Evolutionary conservation across 92 coral and sea anemone genomes (phyloP).

Genomic region (Phenganax subtilis): DNA sequence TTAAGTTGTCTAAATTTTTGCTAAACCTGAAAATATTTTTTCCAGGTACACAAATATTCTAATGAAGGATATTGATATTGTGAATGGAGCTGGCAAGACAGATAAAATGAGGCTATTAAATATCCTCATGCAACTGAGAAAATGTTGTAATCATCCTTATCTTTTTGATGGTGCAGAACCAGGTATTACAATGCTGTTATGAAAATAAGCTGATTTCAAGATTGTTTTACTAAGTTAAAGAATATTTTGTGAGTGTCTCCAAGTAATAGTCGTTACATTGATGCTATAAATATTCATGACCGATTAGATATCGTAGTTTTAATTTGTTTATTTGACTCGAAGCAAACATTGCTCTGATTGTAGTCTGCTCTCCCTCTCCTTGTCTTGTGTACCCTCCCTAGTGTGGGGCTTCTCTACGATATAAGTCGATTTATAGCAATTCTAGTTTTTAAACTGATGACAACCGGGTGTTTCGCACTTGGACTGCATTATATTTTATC

Average conservation of each 20-base stretch:
- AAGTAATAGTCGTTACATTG: no score
- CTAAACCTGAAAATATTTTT: background rate
- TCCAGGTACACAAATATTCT: constrained; percentile 90
- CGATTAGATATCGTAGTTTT: no score
- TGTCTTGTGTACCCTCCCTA: no score
- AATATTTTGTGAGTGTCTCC: no score
- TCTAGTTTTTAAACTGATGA: background rate
- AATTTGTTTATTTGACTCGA: no score
- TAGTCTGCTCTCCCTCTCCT: no score
- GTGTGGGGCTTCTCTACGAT: no score
- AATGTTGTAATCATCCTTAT: constrained; percentile 94
- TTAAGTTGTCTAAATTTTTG: no score
- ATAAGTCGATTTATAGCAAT: background rate
- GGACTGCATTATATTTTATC: background rate
- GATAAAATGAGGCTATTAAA: constrained; percentile 96
- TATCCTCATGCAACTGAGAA: constrained; percentile 97
- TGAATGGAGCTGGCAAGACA: constrained; percentile 96
- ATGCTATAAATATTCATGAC: no score
- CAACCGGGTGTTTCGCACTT: no score
- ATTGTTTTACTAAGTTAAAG: no score
- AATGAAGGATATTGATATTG: constrained; percentile 97
- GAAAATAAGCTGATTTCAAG: background rate
- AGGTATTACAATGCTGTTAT: constrained; percentile 43
- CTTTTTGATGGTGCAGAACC: constrained; percentile 99
- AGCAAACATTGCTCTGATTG: no score